phyloP scores from a whole-genome alignment of 1,140 invertebrate species.

The Pseudomyrmex pallidus region DNA sequence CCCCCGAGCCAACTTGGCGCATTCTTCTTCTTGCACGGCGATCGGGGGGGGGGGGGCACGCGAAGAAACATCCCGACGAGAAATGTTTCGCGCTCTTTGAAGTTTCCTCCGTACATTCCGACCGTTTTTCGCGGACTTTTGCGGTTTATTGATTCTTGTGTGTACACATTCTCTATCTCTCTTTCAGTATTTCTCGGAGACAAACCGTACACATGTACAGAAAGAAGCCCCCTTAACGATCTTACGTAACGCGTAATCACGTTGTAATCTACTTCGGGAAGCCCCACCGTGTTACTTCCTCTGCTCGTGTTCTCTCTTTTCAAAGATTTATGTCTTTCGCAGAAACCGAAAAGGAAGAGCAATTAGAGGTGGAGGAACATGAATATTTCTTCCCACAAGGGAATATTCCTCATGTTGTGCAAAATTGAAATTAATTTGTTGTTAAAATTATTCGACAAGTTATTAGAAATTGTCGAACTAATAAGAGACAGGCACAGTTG shows the following conservation, averaged over 20 bases:
- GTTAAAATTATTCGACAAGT: too few relatives aligned
- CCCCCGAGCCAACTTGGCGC: constrained; percentile 8
- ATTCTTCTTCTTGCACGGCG: constrained; percentile 9
- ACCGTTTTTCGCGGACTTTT: background rate
- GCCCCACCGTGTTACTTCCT: constrained; percentile 72
- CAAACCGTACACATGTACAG: constrained; percentile 1
- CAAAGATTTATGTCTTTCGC: constrained; percentile 65
- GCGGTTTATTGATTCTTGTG: constrained; percentile 7
- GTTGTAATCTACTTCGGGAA: constrained; percentile 79
- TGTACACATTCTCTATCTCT: background rate
- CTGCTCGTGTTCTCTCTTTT: constrained; percentile 73
- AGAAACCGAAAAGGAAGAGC: background rate
- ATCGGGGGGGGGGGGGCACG: too few relatives aligned
- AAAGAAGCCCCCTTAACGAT: constrained; percentile 78
- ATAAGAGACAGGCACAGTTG: too few relatives aligned
- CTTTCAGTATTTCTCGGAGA: constrained; percentile 21
- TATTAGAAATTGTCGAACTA: too few relatives aligned
- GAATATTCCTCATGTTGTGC: too few relatives aligned
- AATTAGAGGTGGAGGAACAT: background rate
- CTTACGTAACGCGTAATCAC: constrained; percentile 76
- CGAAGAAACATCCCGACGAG: background rate
- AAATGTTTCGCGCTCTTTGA: background rate
- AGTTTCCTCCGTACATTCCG: background rate
- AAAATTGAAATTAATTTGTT: too few relatives aligned
- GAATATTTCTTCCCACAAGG: too few relatives aligned